phyloP scores from a whole-genome alignment of 2,113 vertebrate species.

The Tachysurus fulvidraco region DNA sequence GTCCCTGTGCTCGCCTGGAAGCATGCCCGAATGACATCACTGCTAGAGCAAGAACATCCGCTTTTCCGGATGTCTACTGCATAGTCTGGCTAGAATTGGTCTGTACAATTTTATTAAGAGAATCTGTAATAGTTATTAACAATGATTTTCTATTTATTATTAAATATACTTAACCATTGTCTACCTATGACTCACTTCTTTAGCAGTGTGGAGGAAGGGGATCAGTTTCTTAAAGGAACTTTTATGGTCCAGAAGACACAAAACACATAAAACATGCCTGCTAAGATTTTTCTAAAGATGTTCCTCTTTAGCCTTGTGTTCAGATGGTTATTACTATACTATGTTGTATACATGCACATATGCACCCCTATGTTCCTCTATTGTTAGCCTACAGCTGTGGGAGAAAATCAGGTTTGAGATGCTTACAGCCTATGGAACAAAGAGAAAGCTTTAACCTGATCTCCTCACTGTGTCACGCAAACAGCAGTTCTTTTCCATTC shows the following conservation, averaged over 20 bases:
- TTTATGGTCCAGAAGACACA: background rate
- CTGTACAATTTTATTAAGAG: background rate
- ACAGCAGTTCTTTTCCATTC: conserved; percentile 38
- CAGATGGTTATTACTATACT: conserved; percentile 3
- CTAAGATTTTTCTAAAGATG: background rate
- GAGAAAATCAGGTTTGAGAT: conserved; percentile 59
- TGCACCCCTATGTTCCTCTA: conserved; percentile 13
- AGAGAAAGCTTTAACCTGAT: conserved; percentile 67
- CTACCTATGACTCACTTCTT: background rate
- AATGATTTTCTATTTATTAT: background rate
- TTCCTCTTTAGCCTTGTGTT: conserved; percentile 48
- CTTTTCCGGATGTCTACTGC: conserved; percentile 30
- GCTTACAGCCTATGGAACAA: conserved; percentile 63
- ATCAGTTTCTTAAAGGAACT: background rate
- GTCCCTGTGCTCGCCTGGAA: conserved; percentile 55
- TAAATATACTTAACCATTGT: no score
- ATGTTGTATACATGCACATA: background rate
- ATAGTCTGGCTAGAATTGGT: background rate
- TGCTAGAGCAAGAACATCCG: conserved; percentile 46
- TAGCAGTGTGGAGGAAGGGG: background rate
- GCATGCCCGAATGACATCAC: conserved; percentile 67
- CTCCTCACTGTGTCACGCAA: conserved; percentile 62
- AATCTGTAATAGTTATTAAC: background rate
- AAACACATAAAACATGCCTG: background rate
- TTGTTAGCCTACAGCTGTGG: conserved; percentile 41